A percentile compares a stretch with the other conserved stretches of the same genome.
Conservation (phyloP, 2,113 vertebrate genomes). For the Lagopus muta region DNA sequence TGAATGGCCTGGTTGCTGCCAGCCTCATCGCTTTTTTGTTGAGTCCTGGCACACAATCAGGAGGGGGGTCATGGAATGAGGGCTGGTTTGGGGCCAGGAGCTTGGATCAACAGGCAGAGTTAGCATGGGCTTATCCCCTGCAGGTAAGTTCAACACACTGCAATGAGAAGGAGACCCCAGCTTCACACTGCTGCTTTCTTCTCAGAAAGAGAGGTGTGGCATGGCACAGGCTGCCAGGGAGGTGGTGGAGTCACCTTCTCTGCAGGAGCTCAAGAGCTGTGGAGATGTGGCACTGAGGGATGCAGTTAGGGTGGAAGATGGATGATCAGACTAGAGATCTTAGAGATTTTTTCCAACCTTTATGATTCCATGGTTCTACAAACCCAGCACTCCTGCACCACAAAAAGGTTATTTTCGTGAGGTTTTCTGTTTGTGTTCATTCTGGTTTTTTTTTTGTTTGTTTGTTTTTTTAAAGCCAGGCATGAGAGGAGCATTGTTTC, state of each 20-base stretch:
- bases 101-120: not conserved
- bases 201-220: too few species aligned
- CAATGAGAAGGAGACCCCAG: not conserved
- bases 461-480: not conserved
- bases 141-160: rapidly evolving
- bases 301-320: too few species aligned
- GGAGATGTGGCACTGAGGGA: too few species aligned
- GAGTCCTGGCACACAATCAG: not conserved
- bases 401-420: not conserved
- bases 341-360: too few species aligned
- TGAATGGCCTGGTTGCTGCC: constrained; percentile 9
- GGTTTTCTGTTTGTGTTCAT: not conserved
- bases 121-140: not conserved
- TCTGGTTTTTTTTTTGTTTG: not conserved
- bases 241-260: too few species aligned
- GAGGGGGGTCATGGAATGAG: rapidly evolving
- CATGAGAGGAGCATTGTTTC: not conserved
- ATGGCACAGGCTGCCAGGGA: too few species aligned
- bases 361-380: not conserved
- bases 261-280: too few species aligned
- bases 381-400: not conserved
- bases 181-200: not conserved
- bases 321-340: too few species aligned
- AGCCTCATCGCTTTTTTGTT: not conserved
- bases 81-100: not conserved